These are phyloP conservation scores for Chrysomallon squamiferum DNA, from an alignment of 1,140 invertebrate genomes.

Conservation along the genomic window DNA sequence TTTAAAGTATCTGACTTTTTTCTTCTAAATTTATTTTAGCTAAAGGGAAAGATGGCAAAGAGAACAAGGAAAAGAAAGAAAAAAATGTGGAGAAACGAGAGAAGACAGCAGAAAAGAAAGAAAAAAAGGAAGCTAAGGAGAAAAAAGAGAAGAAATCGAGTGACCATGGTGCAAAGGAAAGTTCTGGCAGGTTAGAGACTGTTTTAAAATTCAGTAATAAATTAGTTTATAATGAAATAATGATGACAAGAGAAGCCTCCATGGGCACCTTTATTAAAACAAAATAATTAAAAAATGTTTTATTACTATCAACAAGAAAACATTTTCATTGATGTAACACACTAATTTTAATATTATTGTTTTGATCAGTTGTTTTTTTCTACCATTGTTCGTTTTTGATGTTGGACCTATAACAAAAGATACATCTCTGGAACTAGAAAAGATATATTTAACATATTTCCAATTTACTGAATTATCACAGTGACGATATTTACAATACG, in stretches of 20 bases:
- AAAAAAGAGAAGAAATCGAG: constrained; percentile 12
- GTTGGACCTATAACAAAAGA: no score
- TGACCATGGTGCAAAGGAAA: constrained; percentile 1
- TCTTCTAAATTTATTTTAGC: no score
- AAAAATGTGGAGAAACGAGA: constrained; percentile 17
- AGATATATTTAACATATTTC: no score
- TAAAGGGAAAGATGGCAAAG: constrained; percentile 10
- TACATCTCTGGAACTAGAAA: no score
- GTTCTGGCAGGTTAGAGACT: background rate
- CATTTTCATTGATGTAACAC: background rate
- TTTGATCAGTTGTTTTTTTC: background rate
- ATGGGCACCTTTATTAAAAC: background rate
- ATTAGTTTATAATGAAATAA: constrained; percentile 1
- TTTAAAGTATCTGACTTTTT: no score
- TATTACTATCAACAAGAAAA: background rate
- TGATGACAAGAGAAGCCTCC: background rate
- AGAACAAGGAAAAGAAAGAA: constrained; percentile 18
- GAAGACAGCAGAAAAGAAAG: constrained; percentile 27
- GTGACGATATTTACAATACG: no score
- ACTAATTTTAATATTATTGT: background rate
- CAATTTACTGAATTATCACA: no score
- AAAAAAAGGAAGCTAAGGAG: constrained; percentile 28
- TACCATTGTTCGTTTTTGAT: no score
- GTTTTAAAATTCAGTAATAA: background rate
- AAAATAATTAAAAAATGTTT: background rate